Percentiles rank a stretch among this genome's conserved stretches.
phyloP scores from a whole-genome alignment of 2,888 invertebrate genomes.

The Agriopis aurantiaria region DNA sequence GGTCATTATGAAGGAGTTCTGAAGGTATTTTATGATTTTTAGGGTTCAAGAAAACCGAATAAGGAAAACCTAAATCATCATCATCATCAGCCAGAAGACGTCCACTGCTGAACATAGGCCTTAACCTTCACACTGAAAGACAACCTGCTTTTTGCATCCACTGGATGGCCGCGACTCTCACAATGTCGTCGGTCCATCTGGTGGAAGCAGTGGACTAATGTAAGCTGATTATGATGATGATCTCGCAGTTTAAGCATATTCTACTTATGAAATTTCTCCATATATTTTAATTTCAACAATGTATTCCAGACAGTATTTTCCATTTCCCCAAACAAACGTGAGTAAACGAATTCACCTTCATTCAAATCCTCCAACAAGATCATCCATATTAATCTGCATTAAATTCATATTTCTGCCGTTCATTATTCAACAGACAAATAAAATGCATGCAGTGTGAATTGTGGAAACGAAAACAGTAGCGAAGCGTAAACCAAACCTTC shows the following conservation, averaged over 20 bases:
- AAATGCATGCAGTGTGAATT: conserved; percentile 13
- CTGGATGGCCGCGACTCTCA: too few species aligned
- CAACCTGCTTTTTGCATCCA: too few species aligned
- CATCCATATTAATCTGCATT: conserved; percentile 37
- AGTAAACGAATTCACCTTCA: conserved; percentile 17
- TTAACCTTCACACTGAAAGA: too few species aligned
- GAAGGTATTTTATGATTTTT: too few species aligned
- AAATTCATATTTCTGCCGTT: conserved; percentile 35
- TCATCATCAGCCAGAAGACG: too few species aligned
- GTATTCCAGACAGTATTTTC: not conserved
- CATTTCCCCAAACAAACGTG: conserved; percentile 7
- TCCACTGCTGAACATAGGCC: too few species aligned
- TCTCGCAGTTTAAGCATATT: not conserved
- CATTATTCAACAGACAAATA: conserved; percentile 33
- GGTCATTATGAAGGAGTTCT: too few species aligned
- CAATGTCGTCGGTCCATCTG: too few species aligned
- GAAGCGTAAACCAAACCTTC: not conserved
- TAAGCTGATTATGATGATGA: too few species aligned
- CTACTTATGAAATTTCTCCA: not conserved
- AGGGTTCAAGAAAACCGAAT: too few species aligned
- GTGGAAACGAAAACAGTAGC: conserved; percentile 8
- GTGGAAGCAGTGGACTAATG: too few species aligned
- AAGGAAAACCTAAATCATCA: too few species aligned
- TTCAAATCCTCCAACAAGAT: conserved; percentile 13
- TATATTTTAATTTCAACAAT: not conserved